Evolutionary conservation across 2,797 vertebrate species (phyloP).

Genomic region (Dendrocincla fuliginosa): DNA sequence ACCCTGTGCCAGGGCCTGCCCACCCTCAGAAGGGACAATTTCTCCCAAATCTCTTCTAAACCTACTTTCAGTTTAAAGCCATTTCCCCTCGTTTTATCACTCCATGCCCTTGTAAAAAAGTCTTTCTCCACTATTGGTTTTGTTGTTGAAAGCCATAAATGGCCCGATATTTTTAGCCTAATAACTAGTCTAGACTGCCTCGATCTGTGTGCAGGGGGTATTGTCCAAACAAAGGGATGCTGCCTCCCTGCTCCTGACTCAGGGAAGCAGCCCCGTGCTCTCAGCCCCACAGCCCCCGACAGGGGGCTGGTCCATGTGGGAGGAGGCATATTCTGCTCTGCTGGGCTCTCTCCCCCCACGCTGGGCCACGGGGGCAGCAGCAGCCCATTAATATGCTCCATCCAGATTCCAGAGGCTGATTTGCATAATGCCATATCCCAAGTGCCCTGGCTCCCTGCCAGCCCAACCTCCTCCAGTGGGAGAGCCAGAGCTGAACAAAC

Average conservation of each 20-base stretch:
- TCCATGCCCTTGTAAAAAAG: neutral
- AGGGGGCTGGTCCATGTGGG: rapidly evolving
- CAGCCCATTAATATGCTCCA: neutral
- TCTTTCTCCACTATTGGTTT: neutral
- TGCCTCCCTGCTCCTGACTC: neutral
- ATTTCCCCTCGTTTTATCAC: neutral
- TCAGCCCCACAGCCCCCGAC: rapidly evolving
- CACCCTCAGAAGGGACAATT: neutral
- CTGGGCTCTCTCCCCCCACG: neutral
- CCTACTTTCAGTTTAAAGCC: neutral
- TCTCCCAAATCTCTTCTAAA: neutral
- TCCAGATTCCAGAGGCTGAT: conserved; percentile 14
- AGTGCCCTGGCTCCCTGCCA: conserved; percentile 68
- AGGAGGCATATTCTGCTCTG: neutral
- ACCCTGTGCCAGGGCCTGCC: neutral
- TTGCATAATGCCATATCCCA: conserved; percentile 85
- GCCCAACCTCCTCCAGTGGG: conserved; percentile 53
- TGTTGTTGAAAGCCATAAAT: neutral
- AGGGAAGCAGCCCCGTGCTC: neutral
- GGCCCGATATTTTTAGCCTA: neutral
- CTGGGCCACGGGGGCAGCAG: neutral
- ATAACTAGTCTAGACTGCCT: neutral
- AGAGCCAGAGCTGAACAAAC: conserved; percentile 69
- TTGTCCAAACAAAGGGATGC: neutral
- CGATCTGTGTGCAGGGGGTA: neutral